Evolutionary conservation across 2,888 invertebrate species (phyloP).

Genomic region (Metopia argyrocephala): DNA sequence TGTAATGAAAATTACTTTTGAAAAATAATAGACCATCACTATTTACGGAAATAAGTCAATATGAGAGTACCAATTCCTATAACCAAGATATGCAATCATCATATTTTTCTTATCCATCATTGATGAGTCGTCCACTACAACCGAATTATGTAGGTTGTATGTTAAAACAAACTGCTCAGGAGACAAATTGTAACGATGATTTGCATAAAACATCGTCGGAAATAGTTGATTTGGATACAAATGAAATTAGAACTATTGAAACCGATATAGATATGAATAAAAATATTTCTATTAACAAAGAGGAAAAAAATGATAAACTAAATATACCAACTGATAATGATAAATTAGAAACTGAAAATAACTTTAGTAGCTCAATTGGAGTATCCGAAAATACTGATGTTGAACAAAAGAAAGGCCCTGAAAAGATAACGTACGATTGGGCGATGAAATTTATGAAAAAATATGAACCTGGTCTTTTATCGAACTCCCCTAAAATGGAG

Average conservation of each 20-base stretch:
- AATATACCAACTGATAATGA: conserved; percentile 48
- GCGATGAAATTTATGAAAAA: conserved; percentile 89
- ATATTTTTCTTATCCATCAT: conserved; percentile 59
- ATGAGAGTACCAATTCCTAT: conserved; percentile 41
- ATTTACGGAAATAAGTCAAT: conserved; percentile 54
- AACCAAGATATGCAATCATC: conserved; percentile 55
- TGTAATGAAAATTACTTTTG: too few relatives aligned
- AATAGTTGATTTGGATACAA: conserved; percentile 78
- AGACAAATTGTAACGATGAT: conserved; percentile 68
- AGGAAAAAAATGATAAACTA: conserved; percentile 48
- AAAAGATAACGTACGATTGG: conserved; percentile 90
- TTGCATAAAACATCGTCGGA: conserved; percentile 74
- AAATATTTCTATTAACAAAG: conserved; percentile 42
- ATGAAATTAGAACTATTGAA: conserved; percentile 78
- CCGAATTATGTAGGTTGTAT: conserved; percentile 74
- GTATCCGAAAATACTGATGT: conserved; percentile 81
- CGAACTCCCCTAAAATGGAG: conserved; percentile 97
- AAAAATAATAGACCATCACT: conserved; percentile 44
- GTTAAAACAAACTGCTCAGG: conserved; percentile 70
- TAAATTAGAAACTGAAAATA: conserved; percentile 56
- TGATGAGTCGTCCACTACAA: conserved; percentile 66
- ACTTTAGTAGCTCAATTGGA: conserved; percentile 50
- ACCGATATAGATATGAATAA: conserved; percentile 70
- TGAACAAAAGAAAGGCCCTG: conserved; percentile 49
- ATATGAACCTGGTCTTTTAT: conserved; percentile 92